Base-by-base conservation (phyloP, 2,888 invertebrate species). In the Steinernema hermaphroditum region DNA sequence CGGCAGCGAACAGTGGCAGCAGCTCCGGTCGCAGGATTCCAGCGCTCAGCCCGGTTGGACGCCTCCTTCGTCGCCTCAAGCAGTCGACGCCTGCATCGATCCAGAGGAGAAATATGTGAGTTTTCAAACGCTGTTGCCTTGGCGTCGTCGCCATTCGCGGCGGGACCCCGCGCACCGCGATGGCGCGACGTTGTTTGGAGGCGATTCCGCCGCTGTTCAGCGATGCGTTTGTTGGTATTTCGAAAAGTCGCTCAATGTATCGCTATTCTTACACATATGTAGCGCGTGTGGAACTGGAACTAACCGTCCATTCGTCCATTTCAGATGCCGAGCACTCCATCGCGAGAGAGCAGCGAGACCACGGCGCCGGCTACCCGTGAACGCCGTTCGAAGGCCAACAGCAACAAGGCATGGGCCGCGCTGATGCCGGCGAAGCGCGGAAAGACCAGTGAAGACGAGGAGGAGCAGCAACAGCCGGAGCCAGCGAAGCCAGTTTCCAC, bases 341-440 rank as follows among this genome's bases (percentile, higher is more conserved):
- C 62, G 32, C 22, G 62, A 9, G 62, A 62, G 19, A 34, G 62
- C 29, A 62, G 62, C 32, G 62, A 62, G n/a, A 32, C 27, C 32
- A 29, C 32, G 32, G 27, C 62, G 9, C 8, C 62, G 16, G n/a
- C 62, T 32, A 22, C 27, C 27, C 16, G 46, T 12, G 62, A 62
- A 32, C 62, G 62, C 16, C 62, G 62, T 32, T 62, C 62, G 27
- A 62, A 62, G 62, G 62, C 62, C 8, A 62, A 62, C 62, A 32
- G 32, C 34, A 62, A 29, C 32, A 62, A 62, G 62, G 62, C 62
- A 6, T 62, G 62, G 62, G 62, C 62, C 1, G 9, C 62, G 32
- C 32, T 62, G 62, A 32, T 62, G 62, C 62, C 62, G 12, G 8
- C 62, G 62, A 62, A 62, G 62, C 62, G 62, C 12, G 62, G 62